phyloP scores from a whole-genome alignment of 2,888 invertebrate genomes.

The Scaeva pyrastri region DNA sequence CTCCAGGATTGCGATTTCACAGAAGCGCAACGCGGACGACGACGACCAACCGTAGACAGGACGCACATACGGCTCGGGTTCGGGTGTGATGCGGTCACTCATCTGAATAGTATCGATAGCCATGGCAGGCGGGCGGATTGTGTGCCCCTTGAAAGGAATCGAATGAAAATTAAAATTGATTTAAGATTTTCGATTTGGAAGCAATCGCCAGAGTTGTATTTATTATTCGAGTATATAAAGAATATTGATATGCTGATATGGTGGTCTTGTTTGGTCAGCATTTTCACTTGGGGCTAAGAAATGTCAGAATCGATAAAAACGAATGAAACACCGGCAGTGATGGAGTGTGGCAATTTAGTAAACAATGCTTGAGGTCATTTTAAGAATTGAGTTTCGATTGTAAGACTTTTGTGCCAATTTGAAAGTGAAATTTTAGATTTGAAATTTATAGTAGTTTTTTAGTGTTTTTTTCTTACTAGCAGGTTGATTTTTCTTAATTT shows the following conservation, averaged over 20 bases:
- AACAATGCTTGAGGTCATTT: constrained; percentile 58
- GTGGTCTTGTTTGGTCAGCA: constrained; percentile 72
- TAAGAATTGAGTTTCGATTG: constrained; percentile 17
- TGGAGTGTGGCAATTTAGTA: constrained; percentile 71
- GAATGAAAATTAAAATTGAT: constrained; percentile 71
- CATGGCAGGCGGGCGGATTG: too few species aligned
- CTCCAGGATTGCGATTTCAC: constrained; percentile 56
- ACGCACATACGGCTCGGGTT: background rate
- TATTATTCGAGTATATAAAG: too few species aligned
- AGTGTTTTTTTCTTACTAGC: background rate
- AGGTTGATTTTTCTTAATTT: background rate
- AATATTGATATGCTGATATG: constrained; percentile 7
- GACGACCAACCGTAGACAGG: too few species aligned
- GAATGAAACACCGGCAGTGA: constrained; percentile 44
- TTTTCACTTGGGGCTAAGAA: constrained; percentile 49
- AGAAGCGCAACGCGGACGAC: constrained; percentile 39
- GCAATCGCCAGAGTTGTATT: constrained; percentile 15
- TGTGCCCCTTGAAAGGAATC: constrained; percentile 49
- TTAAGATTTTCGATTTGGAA: constrained; percentile 67
- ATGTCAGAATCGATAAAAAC: constrained; percentile 63
- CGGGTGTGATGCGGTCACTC: background rate
- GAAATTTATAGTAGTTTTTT: too few species aligned
- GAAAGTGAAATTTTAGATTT: background rate
- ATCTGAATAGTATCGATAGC: constrained; percentile 16
- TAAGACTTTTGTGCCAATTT: background rate